A percentile compares a stretch with the other conserved stretches of the same genome.
These are phyloP conservation scores for Hemaris fuciformis DNA, from an alignment of 2,888 invertebrate species.

Conservation along the genomic window DNA sequence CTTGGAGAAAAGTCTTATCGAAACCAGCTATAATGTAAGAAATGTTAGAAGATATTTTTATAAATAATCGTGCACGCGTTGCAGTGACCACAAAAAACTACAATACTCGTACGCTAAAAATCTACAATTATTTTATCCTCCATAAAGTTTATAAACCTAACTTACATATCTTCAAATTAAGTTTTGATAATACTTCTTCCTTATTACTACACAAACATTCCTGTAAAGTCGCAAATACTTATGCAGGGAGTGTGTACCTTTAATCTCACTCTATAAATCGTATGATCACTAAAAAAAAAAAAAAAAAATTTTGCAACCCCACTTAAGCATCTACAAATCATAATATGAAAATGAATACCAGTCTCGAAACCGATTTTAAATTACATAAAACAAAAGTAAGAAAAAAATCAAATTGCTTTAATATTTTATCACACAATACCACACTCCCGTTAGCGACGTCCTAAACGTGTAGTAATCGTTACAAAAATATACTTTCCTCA, in stretches of 20 bases:
- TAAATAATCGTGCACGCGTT: background rate
- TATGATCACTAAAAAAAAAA: background rate
- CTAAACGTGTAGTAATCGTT: slow-evolving; percentile 4
- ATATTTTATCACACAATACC: background rate
- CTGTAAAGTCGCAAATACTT: background rate
- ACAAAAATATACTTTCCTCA: slow-evolving; percentile 6
- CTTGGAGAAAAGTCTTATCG: background rate
- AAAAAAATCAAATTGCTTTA: too few relatives aligned
- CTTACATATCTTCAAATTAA: background rate
- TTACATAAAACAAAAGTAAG: background rate
- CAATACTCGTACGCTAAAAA: background rate
- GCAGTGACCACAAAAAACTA: background rate
- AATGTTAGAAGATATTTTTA: background rate
- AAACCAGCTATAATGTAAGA: background rate
- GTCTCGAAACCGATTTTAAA: too few relatives aligned
- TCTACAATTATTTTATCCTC: background rate
- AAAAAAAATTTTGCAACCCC: background rate
- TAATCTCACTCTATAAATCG: background rate
- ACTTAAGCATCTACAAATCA: too few relatives aligned
- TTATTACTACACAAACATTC: slow-evolving; percentile 7
- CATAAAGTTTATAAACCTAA: background rate
- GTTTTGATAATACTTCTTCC: background rate
- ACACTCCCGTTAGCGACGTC: background rate
- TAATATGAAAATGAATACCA: too few relatives aligned
- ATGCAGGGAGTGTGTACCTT: background rate